Percentiles rank a stretch among this genome's conserved stretches.
Evolutionary conservation across 2,888 invertebrate genomes (phyloP).

Genomic region (Archaeoteleia sp.): DNA sequence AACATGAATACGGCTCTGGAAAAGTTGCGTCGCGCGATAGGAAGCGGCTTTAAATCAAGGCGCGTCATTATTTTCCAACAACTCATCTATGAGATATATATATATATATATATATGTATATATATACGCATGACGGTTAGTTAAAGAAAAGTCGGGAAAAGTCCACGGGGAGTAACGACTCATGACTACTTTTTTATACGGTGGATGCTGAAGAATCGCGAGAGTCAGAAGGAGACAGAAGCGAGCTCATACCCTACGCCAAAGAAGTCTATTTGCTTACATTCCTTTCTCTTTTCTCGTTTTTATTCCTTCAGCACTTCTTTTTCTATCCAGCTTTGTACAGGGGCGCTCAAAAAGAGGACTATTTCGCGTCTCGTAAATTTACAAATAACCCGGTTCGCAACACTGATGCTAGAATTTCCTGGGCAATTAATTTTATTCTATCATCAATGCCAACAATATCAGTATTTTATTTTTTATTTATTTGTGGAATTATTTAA

Average conservation of each 20-base stretch:
- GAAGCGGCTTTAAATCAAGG: constrained; percentile 1
- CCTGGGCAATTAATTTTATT: too few species aligned
- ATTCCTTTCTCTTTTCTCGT: constrained; percentile 51
- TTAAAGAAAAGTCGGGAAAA: constrained; percentile 51
- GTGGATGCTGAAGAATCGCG: constrained; percentile 45
- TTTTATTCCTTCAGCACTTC: constrained; percentile 42
- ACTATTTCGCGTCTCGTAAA: constrained; percentile 11
- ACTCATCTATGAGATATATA: neutral
- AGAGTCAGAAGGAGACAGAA: constrained; percentile 27
- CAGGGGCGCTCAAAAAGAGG: constrained; percentile 10
- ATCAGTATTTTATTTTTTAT: too few species aligned
- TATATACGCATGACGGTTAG: constrained; percentile 1
- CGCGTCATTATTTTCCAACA: neutral
- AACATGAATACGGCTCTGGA: too few species aligned
- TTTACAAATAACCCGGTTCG: neutral
- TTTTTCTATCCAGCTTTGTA: constrained; percentile 15
- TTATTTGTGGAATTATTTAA: too few species aligned
- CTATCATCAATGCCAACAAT: too few species aligned
- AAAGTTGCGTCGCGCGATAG: too few species aligned
- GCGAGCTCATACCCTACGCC: constrained; percentile 52
- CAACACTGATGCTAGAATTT: too few species aligned
- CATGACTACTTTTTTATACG: constrained; percentile 66
- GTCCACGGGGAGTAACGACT: constrained; percentile 63
- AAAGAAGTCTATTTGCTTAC: constrained; percentile 64
- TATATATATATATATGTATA: neutral